Evolutionary conservation across 2,797 vertebrate species (phyloP).

Genomic region (Botia kubotai): DNA sequence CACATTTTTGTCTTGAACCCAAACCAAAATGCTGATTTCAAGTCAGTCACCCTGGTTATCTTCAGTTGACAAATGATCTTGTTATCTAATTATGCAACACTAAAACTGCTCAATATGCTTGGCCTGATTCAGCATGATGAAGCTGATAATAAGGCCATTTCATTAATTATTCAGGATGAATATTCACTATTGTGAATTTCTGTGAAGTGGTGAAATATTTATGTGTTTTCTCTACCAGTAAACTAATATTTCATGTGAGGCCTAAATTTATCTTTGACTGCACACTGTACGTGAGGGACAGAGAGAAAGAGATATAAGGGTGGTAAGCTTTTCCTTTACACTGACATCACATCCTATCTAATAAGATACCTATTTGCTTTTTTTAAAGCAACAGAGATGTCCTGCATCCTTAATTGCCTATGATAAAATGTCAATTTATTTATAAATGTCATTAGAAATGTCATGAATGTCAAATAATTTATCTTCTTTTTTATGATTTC

Average conservation of each 20-base stretch:
- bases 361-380: not conserved
- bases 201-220: slow-evolving; percentile 57
- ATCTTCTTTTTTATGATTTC: no score
- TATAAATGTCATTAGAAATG: not conserved
- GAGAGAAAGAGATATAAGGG: slow-evolving; percentile 57
- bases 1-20: no score
- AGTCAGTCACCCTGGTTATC: not conserved
- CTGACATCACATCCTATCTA: slow-evolving; percentile 7
- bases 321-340: slow-evolving; percentile 11
- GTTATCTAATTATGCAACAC: slow-evolving; percentile 50
- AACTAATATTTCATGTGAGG: slow-evolving; percentile 45
- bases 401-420: not conserved
- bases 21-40: not conserved
- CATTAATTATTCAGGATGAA: slow-evolving; percentile 49
- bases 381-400: slow-evolving; percentile 1
- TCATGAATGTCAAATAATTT: no score
- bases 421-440: not conserved
- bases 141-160: slow-evolving; percentile 51
- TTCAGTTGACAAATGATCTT: slow-evolving; percentile 19
- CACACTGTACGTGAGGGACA: slow-evolving; percentile 48
- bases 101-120: slow-evolving; percentile 26
- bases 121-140: slow-evolving; percentile 50
- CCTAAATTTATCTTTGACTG: slow-evolving; percentile 47
- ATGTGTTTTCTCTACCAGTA: slow-evolving; percentile 49
- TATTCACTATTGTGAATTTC: slow-evolving; percentile 47